Evolutionary conservation across 2,113 vertebrate genomes (phyloP).

Genomic region (Benitochromis conjunctus): DNA sequence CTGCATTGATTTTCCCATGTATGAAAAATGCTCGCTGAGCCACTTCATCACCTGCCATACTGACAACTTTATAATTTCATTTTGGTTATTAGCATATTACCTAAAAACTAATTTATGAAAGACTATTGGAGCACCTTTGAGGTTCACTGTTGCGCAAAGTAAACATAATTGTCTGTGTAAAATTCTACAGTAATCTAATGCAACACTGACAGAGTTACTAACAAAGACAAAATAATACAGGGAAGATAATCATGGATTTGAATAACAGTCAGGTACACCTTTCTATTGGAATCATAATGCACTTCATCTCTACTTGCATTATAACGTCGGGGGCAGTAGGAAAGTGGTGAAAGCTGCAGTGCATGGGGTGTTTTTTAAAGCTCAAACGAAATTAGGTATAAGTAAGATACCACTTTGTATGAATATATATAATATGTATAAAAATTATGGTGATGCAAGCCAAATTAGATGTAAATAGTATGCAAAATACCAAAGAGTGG

Average conservation of each 20-base stretch:
- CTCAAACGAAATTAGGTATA: not conserved
- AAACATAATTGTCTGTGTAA: slow-evolving; percentile 44
- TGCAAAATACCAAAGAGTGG: not conserved
- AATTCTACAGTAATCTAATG: slow-evolving; percentile 31
- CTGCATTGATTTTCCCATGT: slow-evolving; percentile 12
- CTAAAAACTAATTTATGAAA: slow-evolving; percentile 45
- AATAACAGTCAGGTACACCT: not conserved
- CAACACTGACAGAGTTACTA: slow-evolving; percentile 12
- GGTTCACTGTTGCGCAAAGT: slow-evolving; percentile 36
- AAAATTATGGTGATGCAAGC: not conserved
- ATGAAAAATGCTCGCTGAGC: slow-evolving; percentile 29
- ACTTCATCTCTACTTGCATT: not conserved
- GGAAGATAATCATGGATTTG: slow-evolving; percentile 6
- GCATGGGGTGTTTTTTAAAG: not conserved
- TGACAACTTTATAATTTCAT: slow-evolving; percentile 36
- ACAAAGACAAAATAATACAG: slow-evolving; percentile 14
- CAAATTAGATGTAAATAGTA: slow-evolving; percentile 13
- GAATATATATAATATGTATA: not conserved
- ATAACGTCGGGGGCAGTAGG: not conserved
- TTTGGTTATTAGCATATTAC: slow-evolving; percentile 39
- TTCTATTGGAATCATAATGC: not conserved
- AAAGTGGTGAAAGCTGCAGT: not conserved
- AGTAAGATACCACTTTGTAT: not conserved
- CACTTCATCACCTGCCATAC: slow-evolving; percentile 38
- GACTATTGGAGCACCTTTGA: slow-evolving; percentile 41